Conservation (phyloP, 1,140 invertebrate genomes). For the Melanaphis sacchari region DNA sequence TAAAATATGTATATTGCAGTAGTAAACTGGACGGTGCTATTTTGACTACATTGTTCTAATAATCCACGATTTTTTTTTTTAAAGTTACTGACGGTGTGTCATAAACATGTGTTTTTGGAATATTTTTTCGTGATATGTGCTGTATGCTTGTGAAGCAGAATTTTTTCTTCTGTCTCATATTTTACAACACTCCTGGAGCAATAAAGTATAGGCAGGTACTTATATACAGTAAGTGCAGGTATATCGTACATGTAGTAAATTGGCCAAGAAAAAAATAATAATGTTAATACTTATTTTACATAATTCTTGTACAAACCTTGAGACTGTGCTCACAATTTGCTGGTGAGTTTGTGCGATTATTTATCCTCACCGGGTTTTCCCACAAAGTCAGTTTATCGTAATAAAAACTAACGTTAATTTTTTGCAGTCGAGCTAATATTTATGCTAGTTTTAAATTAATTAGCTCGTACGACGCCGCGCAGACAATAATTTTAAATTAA, state of each 20-base stretch:
- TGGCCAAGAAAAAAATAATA: too few species aligned
- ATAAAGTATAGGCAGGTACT: too few species aligned
- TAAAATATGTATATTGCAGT: slow-evolving; percentile 3
- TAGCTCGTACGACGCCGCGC: neutral
- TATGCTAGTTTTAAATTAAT: slow-evolving; percentile 18
- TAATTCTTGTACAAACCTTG: too few species aligned
- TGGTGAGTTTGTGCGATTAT: neutral
- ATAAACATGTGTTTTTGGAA: neutral
- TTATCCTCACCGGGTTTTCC: neutral
- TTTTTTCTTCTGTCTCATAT: neutral
- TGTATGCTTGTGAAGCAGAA: neutral
- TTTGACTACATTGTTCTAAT: neutral
- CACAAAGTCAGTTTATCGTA: neutral
- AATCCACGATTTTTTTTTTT: neutral
- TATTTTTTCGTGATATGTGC: neutral
- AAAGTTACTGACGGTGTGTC: neutral
- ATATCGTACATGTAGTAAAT: too few species aligned
- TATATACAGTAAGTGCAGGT: too few species aligned
- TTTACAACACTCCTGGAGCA: too few species aligned
- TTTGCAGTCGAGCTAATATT: neutral
- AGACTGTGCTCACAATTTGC: too few species aligned
- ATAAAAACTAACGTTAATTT: neutral
- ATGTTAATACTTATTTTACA: too few species aligned
- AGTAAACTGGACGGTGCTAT: neutral
- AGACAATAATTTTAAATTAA: slow-evolving; percentile 21